Percentiles rank a stretch among this genome's conserved stretches.
Conservation (phyloP, 2,888 invertebrate species). For the Melanophora roralis region DNA sequence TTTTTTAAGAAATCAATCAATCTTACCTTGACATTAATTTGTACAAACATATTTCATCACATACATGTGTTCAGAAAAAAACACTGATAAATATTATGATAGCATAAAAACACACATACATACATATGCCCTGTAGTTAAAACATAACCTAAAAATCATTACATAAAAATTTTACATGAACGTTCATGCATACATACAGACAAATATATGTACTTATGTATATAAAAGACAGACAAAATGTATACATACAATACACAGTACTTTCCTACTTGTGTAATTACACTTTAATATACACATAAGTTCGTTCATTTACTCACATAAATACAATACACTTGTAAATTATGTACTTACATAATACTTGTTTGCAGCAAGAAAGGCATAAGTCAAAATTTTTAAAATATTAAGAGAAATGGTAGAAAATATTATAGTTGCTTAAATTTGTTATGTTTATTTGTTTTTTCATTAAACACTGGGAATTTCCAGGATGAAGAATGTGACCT, state of each 20-base stretch:
- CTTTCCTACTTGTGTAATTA: neutral
- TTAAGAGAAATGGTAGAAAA: too few species aligned
- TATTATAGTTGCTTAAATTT: too few species aligned
- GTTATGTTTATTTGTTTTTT: too few species aligned
- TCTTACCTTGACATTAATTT: slow-evolving; percentile 14
- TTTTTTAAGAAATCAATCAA: neutral
- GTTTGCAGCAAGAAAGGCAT: too few species aligned
- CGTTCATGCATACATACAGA: neutral
- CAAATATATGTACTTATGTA: neutral
- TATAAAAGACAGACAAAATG: slow-evolving; percentile 1
- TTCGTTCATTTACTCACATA: neutral
- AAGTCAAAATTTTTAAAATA: neutral
- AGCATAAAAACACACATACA: neutral
- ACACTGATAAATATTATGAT: neutral
- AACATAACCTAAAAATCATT: slow-evolving; percentile 2
- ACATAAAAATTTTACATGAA: neutral
- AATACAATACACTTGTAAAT: neutral
- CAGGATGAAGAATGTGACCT: too few species aligned
- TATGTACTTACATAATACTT: neutral
- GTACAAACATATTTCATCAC: neutral
- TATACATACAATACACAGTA: neutral
- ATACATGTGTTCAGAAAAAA: neutral
- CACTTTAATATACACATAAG: neutral
- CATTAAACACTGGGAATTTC: too few species aligned
- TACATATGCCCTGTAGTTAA: neutral